Evolutionary conservation across 2,797 vertebrate species (phyloP).

Genomic region (Crenuchus spilurus): DNA sequence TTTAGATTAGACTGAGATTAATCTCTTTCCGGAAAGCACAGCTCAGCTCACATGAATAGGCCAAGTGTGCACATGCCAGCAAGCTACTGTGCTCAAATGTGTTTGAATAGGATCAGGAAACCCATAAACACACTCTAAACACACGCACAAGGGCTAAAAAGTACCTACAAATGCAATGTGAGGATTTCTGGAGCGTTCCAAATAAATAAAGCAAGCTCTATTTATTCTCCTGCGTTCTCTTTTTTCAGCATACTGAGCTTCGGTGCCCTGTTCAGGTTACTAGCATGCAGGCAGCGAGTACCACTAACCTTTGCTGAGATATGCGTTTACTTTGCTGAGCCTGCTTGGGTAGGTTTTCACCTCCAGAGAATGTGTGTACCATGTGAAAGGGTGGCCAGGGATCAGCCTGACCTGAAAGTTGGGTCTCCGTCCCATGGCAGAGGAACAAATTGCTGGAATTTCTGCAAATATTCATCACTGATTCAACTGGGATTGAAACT

Average conservation of each 20-base stretch:
- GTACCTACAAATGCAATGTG: slow-evolving; percentile 6
- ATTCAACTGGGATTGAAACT: neutral
- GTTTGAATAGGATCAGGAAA: neutral
- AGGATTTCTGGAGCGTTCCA: slow-evolving; percentile 12
- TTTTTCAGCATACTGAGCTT: slow-evolving; percentile 59
- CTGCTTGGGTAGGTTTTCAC: slow-evolving; percentile 60
- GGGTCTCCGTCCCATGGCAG: slow-evolving; percentile 44
- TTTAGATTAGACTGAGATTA: neutral
- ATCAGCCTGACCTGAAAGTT: slow-evolving; percentile 48
- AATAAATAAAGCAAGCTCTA: slow-evolving; percentile 25
- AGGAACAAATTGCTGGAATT: neutral
- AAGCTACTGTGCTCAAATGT: slow-evolving; percentile 1
- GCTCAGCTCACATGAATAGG: neutral
- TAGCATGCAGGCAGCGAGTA: slow-evolving; percentile 66
- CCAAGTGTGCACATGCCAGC: slow-evolving; percentile 1
- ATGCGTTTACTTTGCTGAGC: slow-evolving; percentile 66
- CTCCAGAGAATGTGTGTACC: slow-evolving; percentile 41
- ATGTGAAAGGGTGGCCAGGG: slow-evolving; percentile 49
- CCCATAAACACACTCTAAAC: neutral
- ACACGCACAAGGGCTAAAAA: slow-evolving; percentile 3
- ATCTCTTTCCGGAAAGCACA: neutral
- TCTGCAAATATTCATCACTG: neutral
- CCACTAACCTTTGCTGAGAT: slow-evolving; percentile 72
- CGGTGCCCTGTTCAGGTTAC: slow-evolving; percentile 74
- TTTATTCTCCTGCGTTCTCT: slow-evolving; percentile 44